These are phyloP conservation scores for Apodemia zela DNA, from an alignment of 2,888 invertebrate species.

Conservation along the genomic window DNA sequence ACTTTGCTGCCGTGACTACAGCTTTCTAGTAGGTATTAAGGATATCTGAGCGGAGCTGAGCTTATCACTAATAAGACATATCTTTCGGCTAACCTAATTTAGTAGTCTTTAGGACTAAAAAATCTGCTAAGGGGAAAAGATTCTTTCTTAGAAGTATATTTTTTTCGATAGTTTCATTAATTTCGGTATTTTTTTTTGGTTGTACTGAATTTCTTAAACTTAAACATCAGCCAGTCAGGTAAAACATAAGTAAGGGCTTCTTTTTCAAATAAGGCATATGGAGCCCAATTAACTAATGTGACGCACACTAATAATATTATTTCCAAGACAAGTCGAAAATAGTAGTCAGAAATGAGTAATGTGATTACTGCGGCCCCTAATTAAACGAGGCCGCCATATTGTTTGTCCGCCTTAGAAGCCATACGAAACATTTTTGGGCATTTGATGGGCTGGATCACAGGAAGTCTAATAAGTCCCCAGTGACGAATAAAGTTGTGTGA, in stretches of 20 bases:
- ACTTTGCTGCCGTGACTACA: too few species aligned
- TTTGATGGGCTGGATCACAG: slow-evolving; percentile 51
- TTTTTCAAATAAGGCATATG: not conserved
- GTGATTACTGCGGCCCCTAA: slow-evolving; percentile 39
- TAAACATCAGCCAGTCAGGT: not conserved
- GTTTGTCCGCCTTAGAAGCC: slow-evolving; percentile 60
- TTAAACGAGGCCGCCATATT: slow-evolving; percentile 63
- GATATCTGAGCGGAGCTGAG: too few species aligned
- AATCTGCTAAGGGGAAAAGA: too few species aligned
- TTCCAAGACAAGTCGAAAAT: slow-evolving; percentile 10
- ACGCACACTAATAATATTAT: slow-evolving; percentile 15
- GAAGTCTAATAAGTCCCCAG: slow-evolving; percentile 51
- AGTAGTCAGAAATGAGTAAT: slow-evolving; percentile 30
- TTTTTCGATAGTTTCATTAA: too few species aligned
- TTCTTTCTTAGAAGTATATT: too few species aligned
- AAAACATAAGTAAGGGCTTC: not conserved
- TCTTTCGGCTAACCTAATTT: too few species aligned
- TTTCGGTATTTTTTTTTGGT: not conserved
- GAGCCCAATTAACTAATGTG: slow-evolving; percentile 12
- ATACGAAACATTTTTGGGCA: slow-evolving; percentile 51
- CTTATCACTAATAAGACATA: too few species aligned
- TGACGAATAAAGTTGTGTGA: slow-evolving; percentile 26
- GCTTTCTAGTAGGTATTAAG: too few species aligned
- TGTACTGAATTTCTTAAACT: not conserved
- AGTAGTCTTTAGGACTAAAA: too few species aligned